Percentiles rank a stretch among this genome's conserved stretches.
These are phyloP conservation scores for Labroides dimidiatus DNA, from an alignment of 2,797 vertebrate genomes.

Conservation along the genomic window DNA sequence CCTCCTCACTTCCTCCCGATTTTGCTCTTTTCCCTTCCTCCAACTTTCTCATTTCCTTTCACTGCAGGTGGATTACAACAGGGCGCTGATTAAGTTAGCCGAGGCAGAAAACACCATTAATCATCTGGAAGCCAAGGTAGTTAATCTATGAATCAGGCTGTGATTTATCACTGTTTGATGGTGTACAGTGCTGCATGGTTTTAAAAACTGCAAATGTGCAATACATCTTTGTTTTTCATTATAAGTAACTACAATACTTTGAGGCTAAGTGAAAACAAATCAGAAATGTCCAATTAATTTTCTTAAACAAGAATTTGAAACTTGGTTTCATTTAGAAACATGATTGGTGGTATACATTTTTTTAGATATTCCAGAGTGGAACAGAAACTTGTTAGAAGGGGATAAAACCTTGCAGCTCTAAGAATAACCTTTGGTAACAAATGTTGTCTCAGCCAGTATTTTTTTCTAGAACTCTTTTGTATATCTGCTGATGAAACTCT, in stretches of 20 bases:
- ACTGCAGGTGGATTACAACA: slow-evolving; percentile 91
- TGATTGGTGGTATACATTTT: no score
- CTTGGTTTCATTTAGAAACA: no score
- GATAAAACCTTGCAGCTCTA: no score
- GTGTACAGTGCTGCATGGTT: neutral
- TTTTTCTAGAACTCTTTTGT: no score
- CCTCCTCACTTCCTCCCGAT: neutral
- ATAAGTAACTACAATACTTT: slow-evolving; percentile 4
- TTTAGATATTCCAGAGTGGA: no score
- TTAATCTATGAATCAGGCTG: slow-evolving; percentile 17
- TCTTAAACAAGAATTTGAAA: no score
- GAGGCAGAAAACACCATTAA: slow-evolving; percentile 97
- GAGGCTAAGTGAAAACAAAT: slow-evolving; percentile 3
- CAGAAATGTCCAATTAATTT: slow-evolving; percentile 9
- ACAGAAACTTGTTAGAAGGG: no score
- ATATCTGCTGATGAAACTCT: no score
- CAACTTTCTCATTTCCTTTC: slow-evolving; percentile 17
- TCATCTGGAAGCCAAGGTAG: slow-evolving; percentile 92
- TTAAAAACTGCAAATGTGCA: neutral
- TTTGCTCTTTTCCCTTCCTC: neutral
- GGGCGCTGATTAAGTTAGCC: slow-evolving; percentile 92
- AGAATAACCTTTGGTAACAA: no score
- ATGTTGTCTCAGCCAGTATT: no score
- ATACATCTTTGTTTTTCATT: neutral
- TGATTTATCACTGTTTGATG: slow-evolving; percentile 38